Conservation (phyloP, 2,113 vertebrate genomes). For the Halichoerus grypus region DNA sequence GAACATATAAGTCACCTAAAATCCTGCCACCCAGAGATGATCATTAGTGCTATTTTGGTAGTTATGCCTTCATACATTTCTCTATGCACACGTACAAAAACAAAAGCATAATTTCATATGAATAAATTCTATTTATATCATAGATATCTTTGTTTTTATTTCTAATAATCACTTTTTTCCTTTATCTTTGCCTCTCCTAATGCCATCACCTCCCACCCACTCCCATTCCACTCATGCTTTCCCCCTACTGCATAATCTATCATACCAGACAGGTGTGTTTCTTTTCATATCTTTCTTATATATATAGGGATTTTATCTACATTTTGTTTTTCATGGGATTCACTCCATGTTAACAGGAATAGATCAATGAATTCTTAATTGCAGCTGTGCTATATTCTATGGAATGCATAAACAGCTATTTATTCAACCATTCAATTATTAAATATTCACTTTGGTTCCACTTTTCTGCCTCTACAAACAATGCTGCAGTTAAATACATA, state of each 20-base stretch:
- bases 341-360: background rate
- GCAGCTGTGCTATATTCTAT: background rate
- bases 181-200: background rate
- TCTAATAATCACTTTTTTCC: background rate
- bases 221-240: background rate
- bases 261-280: background rate
- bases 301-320: background rate
- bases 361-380: background rate
- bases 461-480: background rate
- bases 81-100: background rate
- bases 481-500: background rate
- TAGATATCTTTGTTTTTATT: slow-evolving; percentile 8
- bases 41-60: background rate
- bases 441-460: background rate
- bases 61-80: background rate
- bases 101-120: background rate
- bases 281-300: background rate
- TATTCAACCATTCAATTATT: background rate
- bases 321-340: slow-evolving; percentile 1
- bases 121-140: background rate
- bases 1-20: background rate
- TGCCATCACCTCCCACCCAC: background rate
- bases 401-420: background rate
- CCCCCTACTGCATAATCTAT: background rate
- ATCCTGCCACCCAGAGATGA: background rate